Conservation (phyloP, 2,113 vertebrate species). For the Heterotis niloticus region DNA sequence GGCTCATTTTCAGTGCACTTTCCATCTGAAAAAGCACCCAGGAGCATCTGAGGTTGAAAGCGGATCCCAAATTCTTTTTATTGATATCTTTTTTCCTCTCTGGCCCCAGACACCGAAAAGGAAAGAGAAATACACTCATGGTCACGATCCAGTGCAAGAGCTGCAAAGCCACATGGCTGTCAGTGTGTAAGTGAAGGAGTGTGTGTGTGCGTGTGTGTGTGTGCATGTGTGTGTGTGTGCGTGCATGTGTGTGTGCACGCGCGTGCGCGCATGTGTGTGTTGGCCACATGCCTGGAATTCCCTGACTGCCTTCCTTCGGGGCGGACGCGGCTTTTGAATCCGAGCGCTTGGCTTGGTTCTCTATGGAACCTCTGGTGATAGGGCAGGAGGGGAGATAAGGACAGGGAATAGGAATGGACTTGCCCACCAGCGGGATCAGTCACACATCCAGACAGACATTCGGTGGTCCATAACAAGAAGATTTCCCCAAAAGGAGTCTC, state of each 20-base stretch:
- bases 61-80: conserved; percentile 32
- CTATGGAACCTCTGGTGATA: conserved; percentile 46
- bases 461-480: background rate
- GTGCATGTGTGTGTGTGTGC: conserved; percentile 13
- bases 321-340: conserved; percentile 55
- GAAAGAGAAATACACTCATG: conserved; percentile 10
- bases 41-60: conserved; percentile 29
- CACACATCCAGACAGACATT: background rate
- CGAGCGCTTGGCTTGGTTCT: conserved; percentile 46
- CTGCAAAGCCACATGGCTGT: conserved; percentile 20
- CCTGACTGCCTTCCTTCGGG: conserved; percentile 43
- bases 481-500: too few species aligned
- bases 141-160: conserved; percentile 10
- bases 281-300: conserved; percentile 43
- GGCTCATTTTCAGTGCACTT: conserved; percentile 29
- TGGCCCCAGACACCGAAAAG: conserved; percentile 20
- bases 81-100: conserved; percentile 35
- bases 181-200: background rate
- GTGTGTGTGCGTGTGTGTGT: background rate
- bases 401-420: background rate
- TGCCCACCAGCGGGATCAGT: background rate
- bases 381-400: conserved; percentile 25
- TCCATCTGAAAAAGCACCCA: conserved; percentile 32
- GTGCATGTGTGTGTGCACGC: background rate
- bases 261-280: conserved; percentile 18